phyloP scores from a whole-genome alignment of 2,113 vertebrate genomes.

The Globicephala melas region DNA sequence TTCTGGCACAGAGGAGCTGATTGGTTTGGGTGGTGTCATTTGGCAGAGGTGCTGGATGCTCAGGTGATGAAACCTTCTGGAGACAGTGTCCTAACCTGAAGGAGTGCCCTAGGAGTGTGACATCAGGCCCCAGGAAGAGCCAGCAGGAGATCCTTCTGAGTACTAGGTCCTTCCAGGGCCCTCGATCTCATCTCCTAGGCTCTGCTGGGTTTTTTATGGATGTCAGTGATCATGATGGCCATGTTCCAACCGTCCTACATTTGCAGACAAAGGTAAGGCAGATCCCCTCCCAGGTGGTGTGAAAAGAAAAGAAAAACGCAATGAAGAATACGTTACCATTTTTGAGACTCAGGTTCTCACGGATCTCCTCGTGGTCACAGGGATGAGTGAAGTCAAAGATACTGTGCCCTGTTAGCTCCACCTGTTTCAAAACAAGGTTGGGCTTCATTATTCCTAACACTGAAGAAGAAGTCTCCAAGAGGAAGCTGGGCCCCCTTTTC shows the following conservation, averaged over 20 bases:
- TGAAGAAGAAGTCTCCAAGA: not conserved
- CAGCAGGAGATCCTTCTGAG: not conserved
- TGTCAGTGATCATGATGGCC: not conserved
- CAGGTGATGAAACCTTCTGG: not conserved
- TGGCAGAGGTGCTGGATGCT: not conserved
- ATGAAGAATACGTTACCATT: constrained; percentile 80
- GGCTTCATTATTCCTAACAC: not conserved
- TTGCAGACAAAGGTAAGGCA: not conserved
- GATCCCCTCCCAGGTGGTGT: not conserved
- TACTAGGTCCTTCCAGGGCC: not conserved
- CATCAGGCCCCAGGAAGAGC: not conserved
- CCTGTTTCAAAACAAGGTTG: constrained; percentile 80
- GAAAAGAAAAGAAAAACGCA: not conserved
- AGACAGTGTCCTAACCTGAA: not conserved
- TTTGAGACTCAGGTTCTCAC: constrained; percentile 89
- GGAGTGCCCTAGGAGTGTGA: not conserved
- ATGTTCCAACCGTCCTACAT: not conserved
- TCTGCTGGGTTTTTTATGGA: not conserved
- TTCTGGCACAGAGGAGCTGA: not conserved
- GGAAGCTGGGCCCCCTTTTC: not conserved
- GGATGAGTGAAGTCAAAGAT: constrained; percentile 97
- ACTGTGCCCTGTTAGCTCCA: constrained; percentile 96
- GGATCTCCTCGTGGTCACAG: constrained; percentile 95
- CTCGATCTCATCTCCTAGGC: not conserved
- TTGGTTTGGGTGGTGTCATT: not conserved